These are phyloP conservation scores for Mus musculus DNA, from an alignment of 2,113 vertebrate genomes.

Conservation along the genomic window DNA sequence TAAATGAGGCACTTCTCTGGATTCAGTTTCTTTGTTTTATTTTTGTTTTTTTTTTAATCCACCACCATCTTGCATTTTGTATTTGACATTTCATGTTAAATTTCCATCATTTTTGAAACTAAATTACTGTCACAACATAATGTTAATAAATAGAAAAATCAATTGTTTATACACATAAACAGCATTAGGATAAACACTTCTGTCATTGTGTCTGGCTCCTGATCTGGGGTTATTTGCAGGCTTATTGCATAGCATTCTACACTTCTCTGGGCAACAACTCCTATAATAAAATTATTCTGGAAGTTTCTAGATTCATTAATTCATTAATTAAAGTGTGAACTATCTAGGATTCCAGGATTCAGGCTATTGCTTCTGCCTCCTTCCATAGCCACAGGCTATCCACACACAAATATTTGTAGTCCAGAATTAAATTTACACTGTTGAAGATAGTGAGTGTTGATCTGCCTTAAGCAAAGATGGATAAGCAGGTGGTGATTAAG, in stretches of 20 bases:
- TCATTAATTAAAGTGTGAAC: background rate
- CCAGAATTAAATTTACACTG: background rate
- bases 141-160: background rate
- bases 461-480: background rate
- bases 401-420: background rate
- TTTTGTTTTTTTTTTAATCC: background rate
- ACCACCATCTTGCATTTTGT: background rate
- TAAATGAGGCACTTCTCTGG: background rate
- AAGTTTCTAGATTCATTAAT: background rate
- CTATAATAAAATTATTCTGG: background rate
- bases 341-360: background rate
- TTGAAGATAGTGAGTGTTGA: background rate
- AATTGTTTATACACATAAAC: background rate
- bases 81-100: background rate
- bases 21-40: background rate
- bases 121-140: background rate
- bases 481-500: background rate
- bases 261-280: background rate
- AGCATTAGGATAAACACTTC: slow-evolving; percentile 4
- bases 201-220: background rate
- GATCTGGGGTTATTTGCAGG: background rate
- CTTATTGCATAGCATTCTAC: background rate
- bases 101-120: background rate
- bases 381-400: background rate
- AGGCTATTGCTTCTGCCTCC: background rate